A percentile compares a stretch with the other conserved stretches of the same genome.
Conservation (phyloP, 2,797 vertebrate species). For the Phylloscopus collybita region DNA sequence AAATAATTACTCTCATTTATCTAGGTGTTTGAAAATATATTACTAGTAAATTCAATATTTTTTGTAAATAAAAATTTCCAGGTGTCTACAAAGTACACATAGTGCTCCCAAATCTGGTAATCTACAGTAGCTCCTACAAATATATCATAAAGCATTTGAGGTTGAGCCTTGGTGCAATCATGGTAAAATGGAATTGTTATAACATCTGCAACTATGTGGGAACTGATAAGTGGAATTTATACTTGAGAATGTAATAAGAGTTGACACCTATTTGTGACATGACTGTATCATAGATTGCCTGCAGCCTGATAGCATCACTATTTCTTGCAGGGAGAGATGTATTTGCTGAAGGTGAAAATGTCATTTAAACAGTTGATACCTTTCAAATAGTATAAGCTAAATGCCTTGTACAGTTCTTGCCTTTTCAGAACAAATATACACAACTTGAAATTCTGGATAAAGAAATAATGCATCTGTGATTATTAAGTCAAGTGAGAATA, state of each 20-base stretch:
- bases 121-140: slow-evolving; percentile 9
- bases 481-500: not conserved
- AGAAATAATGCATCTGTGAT: not conserved
- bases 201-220: slow-evolving; percentile 69
- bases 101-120: not conserved
- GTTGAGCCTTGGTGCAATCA: not conserved
- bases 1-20: not conserved
- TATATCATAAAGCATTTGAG: not conserved
- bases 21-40: not conserved
- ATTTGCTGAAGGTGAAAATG: slow-evolving; percentile 77
- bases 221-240: slow-evolving; percentile 83
- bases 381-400: slow-evolving; percentile 61
- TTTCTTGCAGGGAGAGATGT: slow-evolving; percentile 64
- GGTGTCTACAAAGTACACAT: not conserved
- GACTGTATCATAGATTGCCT: slow-evolving; percentile 82
- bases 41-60: not conserved
- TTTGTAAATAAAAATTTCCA: not conserved
- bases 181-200: slow-evolving; percentile 50
- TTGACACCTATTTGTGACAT: slow-evolving; percentile 87
- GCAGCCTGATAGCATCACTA: slow-evolving; percentile 78
- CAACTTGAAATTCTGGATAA: not conserved
- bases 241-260: slow-evolving; percentile 82
- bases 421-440: slow-evolving; percentile 29
- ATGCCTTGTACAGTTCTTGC: not conserved
- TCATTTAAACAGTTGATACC: slow-evolving; percentile 73